Conservation (phyloP, 2,797 vertebrate species). For the Cheirogaleus major region DNA sequence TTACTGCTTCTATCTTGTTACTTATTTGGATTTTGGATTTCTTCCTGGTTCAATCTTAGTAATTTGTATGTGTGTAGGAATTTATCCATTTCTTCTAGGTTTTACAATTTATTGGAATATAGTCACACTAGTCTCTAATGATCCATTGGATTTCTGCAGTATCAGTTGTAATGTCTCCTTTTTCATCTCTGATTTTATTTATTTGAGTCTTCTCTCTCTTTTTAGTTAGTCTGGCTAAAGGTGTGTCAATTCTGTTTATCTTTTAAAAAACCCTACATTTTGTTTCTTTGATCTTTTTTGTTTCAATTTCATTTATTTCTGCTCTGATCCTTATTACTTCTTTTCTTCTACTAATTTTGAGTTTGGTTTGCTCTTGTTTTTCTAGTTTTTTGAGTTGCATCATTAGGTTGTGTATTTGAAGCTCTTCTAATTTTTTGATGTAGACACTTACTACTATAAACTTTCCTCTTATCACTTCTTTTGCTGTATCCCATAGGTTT, state of each 20-base stretch:
- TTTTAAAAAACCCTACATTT: neutral
- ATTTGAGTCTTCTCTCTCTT: neutral
- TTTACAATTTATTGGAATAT: neutral
- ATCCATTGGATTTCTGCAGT: neutral
- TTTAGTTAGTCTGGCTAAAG: neutral
- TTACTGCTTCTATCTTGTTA: neutral
- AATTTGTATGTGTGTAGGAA: neutral
- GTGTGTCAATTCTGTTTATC: neutral
- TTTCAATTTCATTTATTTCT: too few relatives aligned
- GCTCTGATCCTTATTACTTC: too few relatives aligned
- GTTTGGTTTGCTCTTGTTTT: too few relatives aligned
- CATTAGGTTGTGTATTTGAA: too few relatives aligned
- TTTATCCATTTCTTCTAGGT: neutral
- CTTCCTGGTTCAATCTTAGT: neutral
- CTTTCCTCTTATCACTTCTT: too few relatives aligned
- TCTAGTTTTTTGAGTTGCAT: too few relatives aligned
- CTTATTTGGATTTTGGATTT: neutral
- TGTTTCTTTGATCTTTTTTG: too few relatives aligned
- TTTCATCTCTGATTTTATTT: neutral
- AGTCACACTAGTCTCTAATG: neutral
- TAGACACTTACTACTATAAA: too few relatives aligned
- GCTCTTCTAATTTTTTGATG: too few relatives aligned
- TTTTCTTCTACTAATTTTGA: too few relatives aligned
- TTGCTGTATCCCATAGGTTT: too few relatives aligned
- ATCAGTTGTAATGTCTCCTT: neutral